Evolutionary conservation across 2,797 vertebrate species (phyloP), one percentile per base, ranked within the genome.

Genomic region (Calcarius lapponicus): DNA sequence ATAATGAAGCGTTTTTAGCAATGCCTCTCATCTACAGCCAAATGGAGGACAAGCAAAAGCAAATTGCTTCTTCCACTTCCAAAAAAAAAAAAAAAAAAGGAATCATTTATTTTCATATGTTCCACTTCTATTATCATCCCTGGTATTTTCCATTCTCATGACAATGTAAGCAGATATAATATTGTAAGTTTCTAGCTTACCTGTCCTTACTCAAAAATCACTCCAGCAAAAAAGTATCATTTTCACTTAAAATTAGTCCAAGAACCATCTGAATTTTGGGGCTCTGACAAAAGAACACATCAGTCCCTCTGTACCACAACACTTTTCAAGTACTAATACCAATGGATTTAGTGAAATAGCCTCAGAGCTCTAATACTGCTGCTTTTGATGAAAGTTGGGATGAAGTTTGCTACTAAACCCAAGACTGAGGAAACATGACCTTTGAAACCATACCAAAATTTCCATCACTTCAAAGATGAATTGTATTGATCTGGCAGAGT

Each of bases 11-110:
- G 2, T 93, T 97, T 97, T 96, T 62, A 92, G 84, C 92, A 95
- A 82, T 51, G 95, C 24, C 93, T 98, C 97, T 98, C 93, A 97
- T 97, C 97, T 96, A 61, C 38, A 97, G 97, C 97, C 98, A 98
- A 98, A 85, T 93, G 88, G 94, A 96, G 90, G 92, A 97, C 93
- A 73, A 91, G 90, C 4, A 93, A 81, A 81, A 91, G 88, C 18
- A 90, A 96, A 92, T 21, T 60, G 26, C 54, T 93, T 69, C 80
- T 91, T 90, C 40, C 24, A 22, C 32, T 61, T 31, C 36, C 36
- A 36, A 29, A 2, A 40, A 15, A 42, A 64, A 70, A 62, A 61
- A 18, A 54, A 54, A 32, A 78, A 38, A 51, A 24, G 14, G 7
- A 36, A 15, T 2, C 0, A 20, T 57, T 75, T 72, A 15, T 86